A percentile compares a stretch with the other conserved stretches of the same genome.
These are phyloP conservation scores for Teleogryllus occipitalis DNA, from an alignment of 1,140 invertebrate genomes.

Conservation along the genomic window DNA sequence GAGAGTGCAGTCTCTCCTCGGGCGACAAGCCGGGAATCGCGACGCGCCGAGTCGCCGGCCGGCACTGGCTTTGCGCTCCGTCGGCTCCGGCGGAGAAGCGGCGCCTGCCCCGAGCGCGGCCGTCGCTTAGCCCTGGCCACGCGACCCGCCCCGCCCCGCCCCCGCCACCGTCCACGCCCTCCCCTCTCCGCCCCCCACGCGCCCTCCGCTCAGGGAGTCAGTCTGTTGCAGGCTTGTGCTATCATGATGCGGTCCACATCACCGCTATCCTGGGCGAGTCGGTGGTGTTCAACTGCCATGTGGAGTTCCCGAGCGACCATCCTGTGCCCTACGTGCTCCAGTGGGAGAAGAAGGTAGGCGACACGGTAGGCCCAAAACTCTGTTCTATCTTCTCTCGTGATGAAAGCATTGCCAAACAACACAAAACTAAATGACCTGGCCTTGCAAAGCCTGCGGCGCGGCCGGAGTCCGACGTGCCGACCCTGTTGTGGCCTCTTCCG, in stretches of 20 bases:
- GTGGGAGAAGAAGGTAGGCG: constrained; percentile 97
- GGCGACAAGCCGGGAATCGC: too few relatives aligned
- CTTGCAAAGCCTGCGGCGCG: neutral
- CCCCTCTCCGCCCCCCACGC: constrained; percentile 21
- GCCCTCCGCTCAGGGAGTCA: neutral
- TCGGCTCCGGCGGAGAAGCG: too few relatives aligned
- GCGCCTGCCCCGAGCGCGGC: too few relatives aligned
- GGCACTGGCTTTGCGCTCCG: too few relatives aligned
- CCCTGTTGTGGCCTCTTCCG: neutral
- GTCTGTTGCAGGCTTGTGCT: constrained; percentile 45
- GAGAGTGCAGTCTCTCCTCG: too few relatives aligned
- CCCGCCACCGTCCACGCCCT: constrained; percentile 34
- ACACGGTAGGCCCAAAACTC: constrained; percentile 55
- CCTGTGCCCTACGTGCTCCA: constrained; percentile 92
- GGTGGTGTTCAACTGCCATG: constrained; percentile 92
- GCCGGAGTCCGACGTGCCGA: neutral
- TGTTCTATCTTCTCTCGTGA: constrained; percentile 12
- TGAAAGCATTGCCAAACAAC: constrained; percentile 1
- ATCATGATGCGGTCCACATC: constrained; percentile 88
- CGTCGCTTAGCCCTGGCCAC: constrained; percentile 54
- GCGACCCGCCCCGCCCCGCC: constrained; percentile 27
- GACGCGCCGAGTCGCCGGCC: too few relatives aligned
- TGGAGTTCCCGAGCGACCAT: constrained; percentile 89
- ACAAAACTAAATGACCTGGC: neutral
- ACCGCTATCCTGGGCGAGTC: constrained; percentile 91